phyloP scores from a whole-genome alignment of 2,113 vertebrate species.

The Sciurus niger region DNA sequence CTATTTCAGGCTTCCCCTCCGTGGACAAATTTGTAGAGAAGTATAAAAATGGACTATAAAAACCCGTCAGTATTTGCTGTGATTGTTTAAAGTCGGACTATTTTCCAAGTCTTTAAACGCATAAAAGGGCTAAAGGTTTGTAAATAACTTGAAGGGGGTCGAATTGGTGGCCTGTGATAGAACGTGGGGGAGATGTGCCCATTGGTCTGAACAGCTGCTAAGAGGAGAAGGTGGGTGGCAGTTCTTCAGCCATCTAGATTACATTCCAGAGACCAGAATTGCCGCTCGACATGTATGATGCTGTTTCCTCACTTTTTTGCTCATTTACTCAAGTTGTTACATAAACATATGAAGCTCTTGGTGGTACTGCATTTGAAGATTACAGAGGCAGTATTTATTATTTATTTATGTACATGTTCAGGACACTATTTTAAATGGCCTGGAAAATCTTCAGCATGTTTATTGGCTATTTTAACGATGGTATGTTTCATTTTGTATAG shows the following conservation, averaged over 20 bases:
- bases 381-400: neutral
- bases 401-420: neutral
- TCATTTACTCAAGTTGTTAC: neutral
- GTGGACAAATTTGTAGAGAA: neutral
- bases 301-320: neutral
- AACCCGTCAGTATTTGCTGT: neutral
- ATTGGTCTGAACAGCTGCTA: fast-evolving
- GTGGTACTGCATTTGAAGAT: neutral
- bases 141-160: no score
- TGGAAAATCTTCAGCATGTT: neutral
- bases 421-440: neutral
- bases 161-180: no score
- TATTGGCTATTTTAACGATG: neutral
- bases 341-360: neutral
- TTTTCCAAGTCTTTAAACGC: neutral
- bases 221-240: neutral
- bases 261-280: neutral
- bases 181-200: no score
- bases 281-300: no score
- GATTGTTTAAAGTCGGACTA: neutral
- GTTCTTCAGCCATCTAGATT: neutral
- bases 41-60: neutral
- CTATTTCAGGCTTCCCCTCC: neutral
- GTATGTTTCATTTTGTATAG: constrained; percentile 39
- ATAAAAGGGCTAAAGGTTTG: neutral